These are phyloP conservation scores for Hemichromis elongatus DNA, from an alignment of 2,113 vertebrate genomes.

Conservation along the genomic window DNA sequence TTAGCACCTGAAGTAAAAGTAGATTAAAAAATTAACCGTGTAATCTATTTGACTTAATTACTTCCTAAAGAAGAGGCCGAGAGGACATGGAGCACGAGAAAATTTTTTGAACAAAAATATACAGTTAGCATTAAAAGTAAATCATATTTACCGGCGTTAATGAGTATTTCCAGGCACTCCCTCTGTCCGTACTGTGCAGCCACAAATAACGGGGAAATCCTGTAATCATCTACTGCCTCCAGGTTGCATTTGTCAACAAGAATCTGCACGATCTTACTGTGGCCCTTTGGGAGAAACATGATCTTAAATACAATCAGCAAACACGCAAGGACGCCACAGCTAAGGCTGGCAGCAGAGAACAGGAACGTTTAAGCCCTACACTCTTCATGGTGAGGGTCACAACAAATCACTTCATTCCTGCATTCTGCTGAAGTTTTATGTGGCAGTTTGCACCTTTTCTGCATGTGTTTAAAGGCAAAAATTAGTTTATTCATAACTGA, in stretches of 20 bases:
- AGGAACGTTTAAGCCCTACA: not conserved
- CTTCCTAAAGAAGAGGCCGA: not conserved
- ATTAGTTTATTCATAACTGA: not conserved
- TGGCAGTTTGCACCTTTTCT: not conserved
- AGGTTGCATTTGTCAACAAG: conserved; percentile 63
- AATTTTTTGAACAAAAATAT: not conserved
- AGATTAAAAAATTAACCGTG: not conserved
- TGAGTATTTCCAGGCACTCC: conserved; percentile 73
- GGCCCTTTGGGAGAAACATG: conserved; percentile 68
- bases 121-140: not conserved
- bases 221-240: conserved; percentile 78
- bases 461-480: not conserved
- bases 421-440: not conserved
- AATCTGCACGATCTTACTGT: conserved; percentile 73
- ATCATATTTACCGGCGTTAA: conserved; percentile 61
- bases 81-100: not conserved
- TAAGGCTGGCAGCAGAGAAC: not conserved
- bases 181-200: conserved; percentile 82
- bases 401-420: not conserved
- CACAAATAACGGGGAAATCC: conserved; percentile 81
- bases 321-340: not conserved
- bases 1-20: conserved; percentile 75
- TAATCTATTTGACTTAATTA: not conserved
- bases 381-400: not conserved
- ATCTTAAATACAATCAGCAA: not conserved